Conservation (phyloP, 23 tunicate species). For the Phallusia fumigata region DNA sequence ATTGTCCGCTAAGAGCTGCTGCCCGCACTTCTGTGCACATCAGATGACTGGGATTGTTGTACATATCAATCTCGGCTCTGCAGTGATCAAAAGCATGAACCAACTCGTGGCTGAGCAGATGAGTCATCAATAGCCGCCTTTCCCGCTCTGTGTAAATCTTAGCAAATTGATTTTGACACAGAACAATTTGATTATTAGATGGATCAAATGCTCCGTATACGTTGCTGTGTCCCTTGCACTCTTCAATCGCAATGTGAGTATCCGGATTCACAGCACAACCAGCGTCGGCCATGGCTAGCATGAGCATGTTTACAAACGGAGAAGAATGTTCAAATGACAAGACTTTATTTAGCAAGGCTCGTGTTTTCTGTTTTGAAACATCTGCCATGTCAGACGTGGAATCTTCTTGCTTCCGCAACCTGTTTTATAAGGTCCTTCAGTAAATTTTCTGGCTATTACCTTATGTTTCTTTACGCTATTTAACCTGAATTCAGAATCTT, state of each 20-base stretch:
- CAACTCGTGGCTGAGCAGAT: conserved; percentile 74
- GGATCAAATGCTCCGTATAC: conserved; percentile 66
- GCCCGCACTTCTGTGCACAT: conserved; percentile 94
- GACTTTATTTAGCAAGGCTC: conserved; percentile 18
- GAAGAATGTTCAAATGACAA: conserved; percentile 15
- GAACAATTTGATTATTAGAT: conserved; percentile 64
- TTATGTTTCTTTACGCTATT: background rate
- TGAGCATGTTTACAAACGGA: conserved; percentile 55
- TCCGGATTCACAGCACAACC: conserved; percentile 65
- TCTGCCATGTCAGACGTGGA: background rate
- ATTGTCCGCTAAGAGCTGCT: conserved; percentile 87
- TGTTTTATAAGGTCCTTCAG: background rate
- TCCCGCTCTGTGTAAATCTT: background rate
- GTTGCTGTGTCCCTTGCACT: conserved; percentile 24
- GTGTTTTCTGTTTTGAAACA: background rate
- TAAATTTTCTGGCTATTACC: background rate
- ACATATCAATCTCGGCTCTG: conserved; percentile 74
- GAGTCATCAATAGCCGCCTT: conserved; percentile 15
- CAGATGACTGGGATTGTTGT: conserved; percentile 55
- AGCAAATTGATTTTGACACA: conserved; percentile 63
- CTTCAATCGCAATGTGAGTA: conserved; percentile 57
- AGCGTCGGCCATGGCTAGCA: conserved; percentile 52
- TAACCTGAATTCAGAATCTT: background rate
- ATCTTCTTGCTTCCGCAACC: background rate
- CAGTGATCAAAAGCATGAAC: conserved; percentile 92